phyloP scores from a whole-genome alignment of 2,113 vertebrate genomes.

The Ailuropoda melanoleuca region DNA sequence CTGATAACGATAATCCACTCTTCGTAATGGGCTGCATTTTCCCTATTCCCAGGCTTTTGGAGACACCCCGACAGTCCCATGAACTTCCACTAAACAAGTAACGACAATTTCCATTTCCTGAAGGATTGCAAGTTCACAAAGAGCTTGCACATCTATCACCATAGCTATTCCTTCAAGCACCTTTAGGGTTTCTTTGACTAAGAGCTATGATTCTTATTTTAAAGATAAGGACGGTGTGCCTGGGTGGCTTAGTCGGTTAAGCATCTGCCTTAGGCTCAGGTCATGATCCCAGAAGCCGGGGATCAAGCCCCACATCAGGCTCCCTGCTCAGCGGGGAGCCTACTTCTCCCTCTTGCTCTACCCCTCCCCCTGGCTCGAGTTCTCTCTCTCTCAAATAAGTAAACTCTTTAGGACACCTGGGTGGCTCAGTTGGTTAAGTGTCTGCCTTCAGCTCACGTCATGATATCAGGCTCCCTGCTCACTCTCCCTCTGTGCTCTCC shows the following conservation, averaged over 20 bases:
- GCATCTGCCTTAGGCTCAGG: too few relatives aligned
- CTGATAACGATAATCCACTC: not conserved
- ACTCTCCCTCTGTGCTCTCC: not conserved
- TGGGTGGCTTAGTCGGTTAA: not conserved
- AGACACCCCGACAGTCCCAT: not conserved
- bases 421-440: too few relatives aligned
- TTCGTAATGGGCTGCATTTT: not conserved
- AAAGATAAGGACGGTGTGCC: not conserved
- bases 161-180: not conserved
- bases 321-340: too few relatives aligned
- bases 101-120: not conserved
- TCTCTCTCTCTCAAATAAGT: too few relatives aligned
- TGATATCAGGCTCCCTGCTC: not conserved
- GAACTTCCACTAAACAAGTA: not conserved
- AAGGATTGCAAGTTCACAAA: not conserved
- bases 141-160: not conserved
- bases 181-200: not conserved
- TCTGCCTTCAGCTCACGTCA: too few relatives aligned
- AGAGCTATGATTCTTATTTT: not conserved
- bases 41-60: not conserved
- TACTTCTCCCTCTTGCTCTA: too few relatives aligned
- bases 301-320: too few relatives aligned
- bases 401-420: too few relatives aligned
- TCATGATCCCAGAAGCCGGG: too few relatives aligned
- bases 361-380: too few relatives aligned